These are phyloP conservation scores for Shinisaurus crocodilurus DNA, from an alignment of 2,113 vertebrate genomes.

Conservation along the genomic window DNA sequence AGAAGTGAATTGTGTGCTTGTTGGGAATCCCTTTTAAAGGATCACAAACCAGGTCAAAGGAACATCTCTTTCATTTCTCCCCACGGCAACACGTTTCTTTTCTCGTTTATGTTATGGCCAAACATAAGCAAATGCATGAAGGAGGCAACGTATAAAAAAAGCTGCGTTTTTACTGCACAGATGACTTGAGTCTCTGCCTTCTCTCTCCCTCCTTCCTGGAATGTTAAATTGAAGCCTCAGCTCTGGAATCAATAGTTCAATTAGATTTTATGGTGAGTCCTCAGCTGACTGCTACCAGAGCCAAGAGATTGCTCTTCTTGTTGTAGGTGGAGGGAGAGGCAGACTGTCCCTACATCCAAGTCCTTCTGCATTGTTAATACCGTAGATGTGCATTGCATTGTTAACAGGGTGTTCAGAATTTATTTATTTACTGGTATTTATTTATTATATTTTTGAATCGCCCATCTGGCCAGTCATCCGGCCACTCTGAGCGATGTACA, in stretches of 20 bases:
- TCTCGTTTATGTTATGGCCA: slow-evolving; percentile 63
- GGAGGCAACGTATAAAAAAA: slow-evolving; percentile 61
- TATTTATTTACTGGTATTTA: too few relatives aligned
- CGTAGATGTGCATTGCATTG: background rate
- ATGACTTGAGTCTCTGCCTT: slow-evolving; percentile 48
- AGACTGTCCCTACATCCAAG: slow-evolving; percentile 37
- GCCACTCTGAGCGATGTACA: too few relatives aligned
- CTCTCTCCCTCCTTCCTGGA: slow-evolving; percentile 67
- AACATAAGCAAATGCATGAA: slow-evolving; percentile 53
- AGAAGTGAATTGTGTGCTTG: slow-evolving; percentile 32
- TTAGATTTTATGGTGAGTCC: slow-evolving; percentile 75
- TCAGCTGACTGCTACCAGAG: slow-evolving; percentile 71
- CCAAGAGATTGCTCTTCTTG: slow-evolving; percentile 72
- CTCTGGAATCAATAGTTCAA: slow-evolving; percentile 80
- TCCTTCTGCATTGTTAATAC: slow-evolving; percentile 18
- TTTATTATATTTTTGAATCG: too few relatives aligned
- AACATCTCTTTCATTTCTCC: slow-evolving; percentile 55
- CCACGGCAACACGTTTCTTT: slow-evolving; percentile 58
- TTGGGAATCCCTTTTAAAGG: slow-evolving; percentile 53
- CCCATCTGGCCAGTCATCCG: too few relatives aligned
- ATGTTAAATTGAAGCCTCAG: slow-evolving; percentile 76
- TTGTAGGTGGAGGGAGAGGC: slow-evolving; percentile 16
- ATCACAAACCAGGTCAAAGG: slow-evolving; percentile 57
- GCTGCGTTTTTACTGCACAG: slow-evolving; percentile 46
- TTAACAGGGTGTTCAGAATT: background rate